Evolutionary conservation across 2,797 vertebrate species (phyloP).

Genomic region (Lagorchestes hirsutus): DNA sequence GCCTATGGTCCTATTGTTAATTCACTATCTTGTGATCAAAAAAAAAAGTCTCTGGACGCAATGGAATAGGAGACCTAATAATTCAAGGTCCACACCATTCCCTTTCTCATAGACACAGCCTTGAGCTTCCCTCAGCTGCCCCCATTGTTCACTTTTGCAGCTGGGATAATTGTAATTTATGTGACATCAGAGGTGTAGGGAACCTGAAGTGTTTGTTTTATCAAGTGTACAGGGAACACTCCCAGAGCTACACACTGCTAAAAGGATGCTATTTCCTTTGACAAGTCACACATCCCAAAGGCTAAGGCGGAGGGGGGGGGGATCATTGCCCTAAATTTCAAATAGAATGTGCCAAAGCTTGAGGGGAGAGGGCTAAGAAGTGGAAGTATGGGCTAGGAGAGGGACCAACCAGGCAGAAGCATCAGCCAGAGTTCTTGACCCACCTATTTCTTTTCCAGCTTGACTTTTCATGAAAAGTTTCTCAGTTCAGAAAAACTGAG

Average conservation of each 20-base stretch:
- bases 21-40: neutral
- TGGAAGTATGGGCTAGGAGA: neutral
- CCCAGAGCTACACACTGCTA: neutral
- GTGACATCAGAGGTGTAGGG: constrained; percentile 34
- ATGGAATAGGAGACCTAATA: constrained; percentile 45
- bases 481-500: neutral
- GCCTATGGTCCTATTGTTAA: neutral
- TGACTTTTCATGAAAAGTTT: neutral
- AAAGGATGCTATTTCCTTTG: constrained; percentile 26
- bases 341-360: neutral
- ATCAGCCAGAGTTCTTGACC: neutral
- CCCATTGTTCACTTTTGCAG: neutral
- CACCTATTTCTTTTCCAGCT: neutral
- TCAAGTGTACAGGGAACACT: constrained; percentile 19
- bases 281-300: neutral
- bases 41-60: neutral
- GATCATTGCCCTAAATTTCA: neutral
- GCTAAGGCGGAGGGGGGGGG: neutral
- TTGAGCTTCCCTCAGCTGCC: constrained; percentile 14
- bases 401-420: rapidly evolving
- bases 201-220: constrained; percentile 48
- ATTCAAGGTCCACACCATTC: constrained; percentile 58
- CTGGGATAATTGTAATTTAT: constrained; percentile 50
- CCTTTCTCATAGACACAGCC: constrained; percentile 49
- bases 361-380: neutral